Evolutionary conservation across 2,113 vertebrate species (phyloP), one percentile per base, ranked within the genome.

Genomic region (Cygnus buccinator): DNA sequence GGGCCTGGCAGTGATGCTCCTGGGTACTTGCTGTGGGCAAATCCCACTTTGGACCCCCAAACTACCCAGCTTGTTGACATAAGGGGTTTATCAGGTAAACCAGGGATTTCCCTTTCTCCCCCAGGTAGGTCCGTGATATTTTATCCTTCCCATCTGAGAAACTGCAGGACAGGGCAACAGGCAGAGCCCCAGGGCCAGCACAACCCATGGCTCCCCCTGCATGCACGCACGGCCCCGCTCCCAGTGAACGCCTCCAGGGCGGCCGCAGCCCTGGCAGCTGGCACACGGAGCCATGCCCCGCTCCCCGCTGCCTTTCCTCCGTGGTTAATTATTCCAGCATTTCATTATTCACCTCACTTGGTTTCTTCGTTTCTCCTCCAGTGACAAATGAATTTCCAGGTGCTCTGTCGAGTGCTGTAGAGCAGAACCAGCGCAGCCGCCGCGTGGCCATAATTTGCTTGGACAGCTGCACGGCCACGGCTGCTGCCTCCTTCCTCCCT

Each of bases 201-300:
- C 5, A 7, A 66, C n/a, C n/a, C 8, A 2, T 29, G 5, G 55
- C 65, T 55, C 8, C 8, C 54, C 54, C 46, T 55, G 54, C 54
- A 55, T 10, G 7, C 54, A 26, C 11, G 7, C 54, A 26, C 11
- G 7, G 46, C 57, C 74, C 8, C 5, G 0, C 17, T 12, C 58
- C 58, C 41, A 12, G 7, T 0, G 4, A 18, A 9, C 0, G 3
- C 54, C 55, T 22, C 66, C 48, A 5, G 0, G 25, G 31, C 19
- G 22, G 46, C 46, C 19, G 23, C 59, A 48, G 71, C 65, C 44
- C 54, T 14, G 44, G 14, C 54, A 19, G 26, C 54, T 28, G 88
- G 73, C 55, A 43, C 50, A 5, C 3, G 1, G 33, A 44, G 37
- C 54, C 7, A 4, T 26, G 3, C 2, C 43, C 22, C 0, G 13